A percentile compares a stretch with the other conserved stretches of the same genome.
These are phyloP conservation scores for Scaptomyza flava DNA, from an alignment of 2,888 invertebrate genomes.

Conservation along the genomic window DNA sequence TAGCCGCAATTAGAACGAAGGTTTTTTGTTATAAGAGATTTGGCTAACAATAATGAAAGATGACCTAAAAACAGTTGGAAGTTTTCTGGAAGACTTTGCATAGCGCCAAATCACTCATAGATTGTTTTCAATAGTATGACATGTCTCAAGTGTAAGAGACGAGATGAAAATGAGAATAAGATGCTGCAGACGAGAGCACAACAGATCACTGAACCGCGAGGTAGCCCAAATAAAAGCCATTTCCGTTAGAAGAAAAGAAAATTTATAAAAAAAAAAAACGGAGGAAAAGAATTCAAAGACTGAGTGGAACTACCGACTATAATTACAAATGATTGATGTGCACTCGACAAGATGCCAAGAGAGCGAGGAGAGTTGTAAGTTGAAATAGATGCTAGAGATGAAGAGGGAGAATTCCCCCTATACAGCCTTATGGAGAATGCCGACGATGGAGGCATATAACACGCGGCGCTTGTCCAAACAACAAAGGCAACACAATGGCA, in stretches of 20 bases:
- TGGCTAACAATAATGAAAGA: background rate
- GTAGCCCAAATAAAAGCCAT: slow-evolving; percentile 59
- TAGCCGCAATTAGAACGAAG: slow-evolving; percentile 6
- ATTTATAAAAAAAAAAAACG: slow-evolving; percentile 10
- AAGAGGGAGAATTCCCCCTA: slow-evolving; percentile 5
- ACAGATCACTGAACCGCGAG: slow-evolving; percentile 56
- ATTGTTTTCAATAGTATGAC: slow-evolving; percentile 38
- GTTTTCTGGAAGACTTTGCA: slow-evolving; percentile 13
- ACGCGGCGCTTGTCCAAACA: slow-evolving; percentile 67
- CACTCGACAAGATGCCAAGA: slow-evolving; percentile 30
- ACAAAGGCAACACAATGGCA: slow-evolving; percentile 24
- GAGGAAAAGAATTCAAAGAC: slow-evolving; percentile 9
- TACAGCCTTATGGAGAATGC: slow-evolving; percentile 18
- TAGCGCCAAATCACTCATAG: slow-evolving; percentile 39
- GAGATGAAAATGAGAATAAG: slow-evolving; percentile 20
- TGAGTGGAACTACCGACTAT: slow-evolving; percentile 33
- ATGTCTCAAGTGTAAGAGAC: slow-evolving; percentile 42
- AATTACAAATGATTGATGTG: slow-evolving; percentile 74
- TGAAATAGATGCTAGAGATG: slow-evolving; percentile 4
- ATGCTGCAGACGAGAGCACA: slow-evolving; percentile 16
- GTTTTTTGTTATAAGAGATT: background rate
- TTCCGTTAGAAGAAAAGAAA: slow-evolving; percentile 55
- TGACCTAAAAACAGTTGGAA: background rate
- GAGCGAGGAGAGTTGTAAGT: background rate
- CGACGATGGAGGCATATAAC: slow-evolving; percentile 66